These are phyloP conservation scores for Corynorhinus townsendii DNA, from an alignment of 2,113 vertebrate genomes.

Conservation along the genomic window DNA sequence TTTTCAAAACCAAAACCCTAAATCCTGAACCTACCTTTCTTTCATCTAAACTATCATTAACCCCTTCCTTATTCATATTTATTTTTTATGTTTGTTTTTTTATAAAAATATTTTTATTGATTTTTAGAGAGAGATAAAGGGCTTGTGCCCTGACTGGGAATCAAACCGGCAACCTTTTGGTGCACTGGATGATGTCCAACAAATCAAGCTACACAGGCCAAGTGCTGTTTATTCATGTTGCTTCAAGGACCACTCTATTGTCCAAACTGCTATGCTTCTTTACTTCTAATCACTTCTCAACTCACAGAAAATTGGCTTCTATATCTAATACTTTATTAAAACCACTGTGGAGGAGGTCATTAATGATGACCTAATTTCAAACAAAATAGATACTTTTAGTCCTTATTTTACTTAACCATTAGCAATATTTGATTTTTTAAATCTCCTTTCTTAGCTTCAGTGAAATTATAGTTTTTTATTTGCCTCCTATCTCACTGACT, in stretches of 20 bases:
- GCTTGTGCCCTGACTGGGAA: too few relatives aligned
- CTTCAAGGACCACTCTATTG: background rate
- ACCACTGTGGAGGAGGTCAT: background rate
- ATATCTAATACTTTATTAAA: background rate
- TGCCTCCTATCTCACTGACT: background rate
- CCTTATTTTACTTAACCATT: background rate
- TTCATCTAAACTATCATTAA: background rate
- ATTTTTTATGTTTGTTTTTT: too few relatives aligned
- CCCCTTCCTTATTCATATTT: background rate
- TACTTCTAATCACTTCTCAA: background rate
- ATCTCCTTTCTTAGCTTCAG: background rate
- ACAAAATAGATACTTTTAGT: background rate
- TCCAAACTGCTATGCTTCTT: background rate
- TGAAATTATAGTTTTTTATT: background rate
- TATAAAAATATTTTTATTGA: too few relatives aligned
- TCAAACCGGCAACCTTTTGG: too few relatives aligned
- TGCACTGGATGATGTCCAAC: too few relatives aligned
- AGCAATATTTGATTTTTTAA: background rate
- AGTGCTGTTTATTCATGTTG: background rate
- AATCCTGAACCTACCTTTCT: background rate
- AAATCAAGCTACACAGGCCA: too few relatives aligned
- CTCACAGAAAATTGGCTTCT: background rate
- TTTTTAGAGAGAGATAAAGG: too few relatives aligned
- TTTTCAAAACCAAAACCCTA: background rate
- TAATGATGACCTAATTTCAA: background rate